A percentile compares a stretch with the other conserved stretches of the same genome.
phyloP scores from a whole-genome alignment of 2,888 invertebrate species.

The Cryptocephalus primarius region DNA sequence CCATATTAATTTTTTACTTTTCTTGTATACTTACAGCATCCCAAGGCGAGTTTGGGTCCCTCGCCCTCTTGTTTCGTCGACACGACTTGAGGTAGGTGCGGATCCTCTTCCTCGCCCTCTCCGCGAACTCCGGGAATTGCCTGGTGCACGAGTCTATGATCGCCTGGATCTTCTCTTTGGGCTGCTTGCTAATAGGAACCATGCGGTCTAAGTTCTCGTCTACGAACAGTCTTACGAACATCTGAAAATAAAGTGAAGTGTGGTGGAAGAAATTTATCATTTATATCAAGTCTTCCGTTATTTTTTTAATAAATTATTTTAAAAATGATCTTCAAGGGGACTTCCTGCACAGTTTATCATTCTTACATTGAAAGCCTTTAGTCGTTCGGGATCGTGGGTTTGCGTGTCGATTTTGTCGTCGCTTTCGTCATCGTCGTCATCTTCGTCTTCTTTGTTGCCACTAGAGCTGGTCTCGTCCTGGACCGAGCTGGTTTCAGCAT shows the following conservation, averaged over 20 bases:
- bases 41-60: constrained; percentile 73
- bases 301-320: background rate
- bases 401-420: constrained; percentile 86
- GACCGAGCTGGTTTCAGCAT: constrained; percentile 51
- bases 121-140: constrained; percentile 94
- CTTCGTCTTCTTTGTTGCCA: constrained; percentile 76
- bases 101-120: constrained; percentile 87
- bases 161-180: constrained; percentile 95
- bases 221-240: constrained; percentile 94
- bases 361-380: constrained; percentile 89
- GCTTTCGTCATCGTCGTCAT: constrained; percentile 82
- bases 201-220: constrained; percentile 94
- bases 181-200: constrained; percentile 95
- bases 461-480: constrained; percentile 86
- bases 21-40: constrained; percentile 61
- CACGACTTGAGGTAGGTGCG: constrained; percentile 93
- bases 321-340: too few relatives aligned
- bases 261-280: background rate
- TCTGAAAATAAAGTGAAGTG: constrained; percentile 44
- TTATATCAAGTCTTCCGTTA: constrained; percentile 1
- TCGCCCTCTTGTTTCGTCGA: constrained; percentile 83
- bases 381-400: constrained; percentile 78
- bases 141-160: constrained; percentile 94
- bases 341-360: background rate
- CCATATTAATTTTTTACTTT: too few relatives aligned